A percentile compares a stretch with the other conserved stretches of the same genome.
Conservation (phyloP, 2,113 vertebrate species). For the Nibea coibor region DNA sequence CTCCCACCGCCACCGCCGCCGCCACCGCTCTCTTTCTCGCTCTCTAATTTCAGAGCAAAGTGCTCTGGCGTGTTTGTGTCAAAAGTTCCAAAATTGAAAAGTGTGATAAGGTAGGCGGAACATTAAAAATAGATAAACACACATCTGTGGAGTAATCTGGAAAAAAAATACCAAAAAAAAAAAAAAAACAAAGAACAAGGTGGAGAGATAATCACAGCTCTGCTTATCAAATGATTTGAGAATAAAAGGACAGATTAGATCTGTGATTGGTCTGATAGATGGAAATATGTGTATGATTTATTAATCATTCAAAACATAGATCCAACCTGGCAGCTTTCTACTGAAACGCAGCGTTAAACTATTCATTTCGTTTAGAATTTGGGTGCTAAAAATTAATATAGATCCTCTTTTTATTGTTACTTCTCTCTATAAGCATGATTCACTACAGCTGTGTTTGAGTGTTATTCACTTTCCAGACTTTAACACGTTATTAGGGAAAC, state of each 20-base stretch:
- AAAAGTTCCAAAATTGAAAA: conserved; percentile 71
- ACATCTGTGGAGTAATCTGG: conserved; percentile 60
- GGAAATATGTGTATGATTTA: conserved; percentile 14
- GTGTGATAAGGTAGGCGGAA: conserved; percentile 68
- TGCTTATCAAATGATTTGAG: conserved; percentile 27
- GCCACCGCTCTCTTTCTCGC: conserved; percentile 18
- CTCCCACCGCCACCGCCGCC: background rate
- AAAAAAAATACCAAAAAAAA: too few relatives aligned
- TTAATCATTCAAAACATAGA: conserved; percentile 28
- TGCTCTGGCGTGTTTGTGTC: conserved; percentile 68
- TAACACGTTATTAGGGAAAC: background rate
- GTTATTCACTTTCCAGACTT: background rate
- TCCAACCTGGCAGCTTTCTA: background rate
- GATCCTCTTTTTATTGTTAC: background rate
- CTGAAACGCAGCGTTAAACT: too few relatives aligned
- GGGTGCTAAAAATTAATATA: background rate
- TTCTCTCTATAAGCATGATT: background rate
- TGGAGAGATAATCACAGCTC: conserved; percentile 16
- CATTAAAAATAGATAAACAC: conserved; percentile 72
- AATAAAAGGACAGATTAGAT: conserved; percentile 44
- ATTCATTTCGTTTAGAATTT: background rate
- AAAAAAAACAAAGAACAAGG: conserved; percentile 33
- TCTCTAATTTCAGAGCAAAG: conserved; percentile 66
- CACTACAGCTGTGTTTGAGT: background rate
- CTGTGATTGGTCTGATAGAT: background rate